Evolutionary conservation across 2,888 invertebrate genomes (phyloP).

Genomic region (Ophion slaviceki): DNA sequence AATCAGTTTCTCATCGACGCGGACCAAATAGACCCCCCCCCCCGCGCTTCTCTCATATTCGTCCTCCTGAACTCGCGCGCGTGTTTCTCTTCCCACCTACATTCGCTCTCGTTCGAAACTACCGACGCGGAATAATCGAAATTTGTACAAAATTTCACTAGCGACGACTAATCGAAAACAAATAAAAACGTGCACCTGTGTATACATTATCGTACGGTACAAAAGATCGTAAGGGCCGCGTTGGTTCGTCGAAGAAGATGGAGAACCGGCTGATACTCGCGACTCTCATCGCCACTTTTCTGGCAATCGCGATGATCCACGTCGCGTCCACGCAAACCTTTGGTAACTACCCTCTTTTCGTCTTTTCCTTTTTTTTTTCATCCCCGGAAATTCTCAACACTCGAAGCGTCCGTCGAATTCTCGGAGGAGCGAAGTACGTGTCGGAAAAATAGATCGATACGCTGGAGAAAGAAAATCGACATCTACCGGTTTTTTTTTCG

Average conservation of each 20-base stretch:
- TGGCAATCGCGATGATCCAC: constrained; percentile 20
- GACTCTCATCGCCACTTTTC: not conserved
- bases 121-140: too few relatives aligned
- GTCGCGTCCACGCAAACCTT: constrained; percentile 11
- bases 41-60: too few relatives aligned
- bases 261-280: constrained; percentile 28
- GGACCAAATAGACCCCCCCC: not conserved
- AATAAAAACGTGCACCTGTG: not conserved
- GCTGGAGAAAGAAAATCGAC: too few relatives aligned
- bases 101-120: too few relatives aligned
- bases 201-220: not conserved
- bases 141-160: not conserved
- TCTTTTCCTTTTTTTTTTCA: not conserved
- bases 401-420: too few relatives aligned
- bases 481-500: too few relatives aligned
- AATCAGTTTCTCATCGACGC: constrained; percentile 59
- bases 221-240: too few relatives aligned
- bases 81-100: too few relatives aligned
- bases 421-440: too few relatives aligned
- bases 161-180: not conserved
- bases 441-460: too few relatives aligned
- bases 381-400: not conserved
- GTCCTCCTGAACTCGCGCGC: not conserved
- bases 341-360: constrained; percentile 32
- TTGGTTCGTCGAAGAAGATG: constrained; percentile 25